A percentile compares a stretch with the other conserved stretches of the same genome.
Evolutionary conservation across 2,113 vertebrate genomes (phyloP).

Genomic region (Eretmochelys imbricata): DNA sequence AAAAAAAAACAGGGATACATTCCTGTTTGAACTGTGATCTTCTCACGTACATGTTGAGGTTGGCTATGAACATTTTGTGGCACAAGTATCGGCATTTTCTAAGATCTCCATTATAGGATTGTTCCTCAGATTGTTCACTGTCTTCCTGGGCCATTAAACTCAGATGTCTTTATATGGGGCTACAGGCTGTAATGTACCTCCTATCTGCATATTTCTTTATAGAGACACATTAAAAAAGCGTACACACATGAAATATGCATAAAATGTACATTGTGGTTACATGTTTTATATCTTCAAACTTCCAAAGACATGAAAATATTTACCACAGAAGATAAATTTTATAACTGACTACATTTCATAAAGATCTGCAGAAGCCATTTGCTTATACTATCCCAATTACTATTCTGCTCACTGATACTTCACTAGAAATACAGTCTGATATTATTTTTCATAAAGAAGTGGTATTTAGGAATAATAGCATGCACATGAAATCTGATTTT

Average conservation of each 20-base stretch:
- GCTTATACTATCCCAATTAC: slow-evolving; percentile 45
- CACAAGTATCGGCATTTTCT: background rate
- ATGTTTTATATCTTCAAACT: slow-evolving; percentile 62
- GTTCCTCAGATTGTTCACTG: background rate
- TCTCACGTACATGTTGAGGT: background rate
- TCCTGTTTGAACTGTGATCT: background rate
- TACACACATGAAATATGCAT: slow-evolving; percentile 49
- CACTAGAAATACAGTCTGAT: slow-evolving; percentile 46
- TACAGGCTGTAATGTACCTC: slow-evolving; percentile 46
- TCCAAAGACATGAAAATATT: slow-evolving; percentile 62
- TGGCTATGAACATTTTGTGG: background rate
- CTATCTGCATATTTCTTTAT: slow-evolving; percentile 44
- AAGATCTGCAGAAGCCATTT: slow-evolving; percentile 42
- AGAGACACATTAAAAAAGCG: slow-evolving; percentile 45
- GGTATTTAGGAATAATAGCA: slow-evolving; percentile 65
- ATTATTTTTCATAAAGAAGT: slow-evolving; percentile 58
- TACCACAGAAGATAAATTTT: slow-evolving; percentile 66
- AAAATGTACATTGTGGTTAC: slow-evolving; percentile 46
- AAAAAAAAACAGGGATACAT: slow-evolving; percentile 16
- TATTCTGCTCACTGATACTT: slow-evolving; percentile 46
- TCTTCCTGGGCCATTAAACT: slow-evolving; percentile 62
- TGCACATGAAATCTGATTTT: slow-evolving; percentile 43
- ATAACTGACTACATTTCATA: slow-evolving; percentile 45
- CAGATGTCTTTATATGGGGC: slow-evolving; percentile 36
- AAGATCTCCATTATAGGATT: background rate